Conservation (phyloP, 92 coral and sea anemone species). For the Porites rus region DNA sequence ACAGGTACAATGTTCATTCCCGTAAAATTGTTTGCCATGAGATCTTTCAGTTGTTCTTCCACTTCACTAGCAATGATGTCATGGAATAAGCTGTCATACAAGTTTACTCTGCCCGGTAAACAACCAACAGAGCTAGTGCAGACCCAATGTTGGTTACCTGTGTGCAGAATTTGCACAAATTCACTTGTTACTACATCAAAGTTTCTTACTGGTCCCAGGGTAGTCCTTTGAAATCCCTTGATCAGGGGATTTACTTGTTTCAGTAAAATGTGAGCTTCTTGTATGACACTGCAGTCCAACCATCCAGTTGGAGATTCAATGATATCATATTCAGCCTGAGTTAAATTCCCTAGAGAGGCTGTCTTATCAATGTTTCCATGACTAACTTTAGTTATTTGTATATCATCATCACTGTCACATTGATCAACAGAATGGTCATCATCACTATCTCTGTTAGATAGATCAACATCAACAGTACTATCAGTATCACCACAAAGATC, state of each 20-base stretch:
- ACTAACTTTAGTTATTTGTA: not conserved
- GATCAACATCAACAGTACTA: slow-evolving; percentile 1
- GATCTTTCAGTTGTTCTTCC: too few relatives aligned
- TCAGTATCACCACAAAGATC: not conserved
- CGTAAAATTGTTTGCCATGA: slow-evolving; percentile 28
- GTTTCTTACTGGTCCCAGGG: not conserved
- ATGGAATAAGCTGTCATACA: slow-evolving; percentile 7
- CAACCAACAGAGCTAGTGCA: slow-evolving; percentile 17
- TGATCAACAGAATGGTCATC: too few relatives aligned
- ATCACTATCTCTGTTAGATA: not conserved
- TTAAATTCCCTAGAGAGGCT: not conserved
- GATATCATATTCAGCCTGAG: not conserved
- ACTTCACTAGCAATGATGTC: too few relatives aligned
- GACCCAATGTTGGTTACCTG: slow-evolving; percentile 14
- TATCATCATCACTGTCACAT: not conserved
- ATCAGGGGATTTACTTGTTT: not conserved
- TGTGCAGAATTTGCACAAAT: not conserved
- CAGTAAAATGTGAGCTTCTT: not conserved
- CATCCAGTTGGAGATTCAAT: not conserved
- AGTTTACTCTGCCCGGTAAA: slow-evolving; percentile 14
- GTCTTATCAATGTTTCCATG: slow-evolving; percentile 10
- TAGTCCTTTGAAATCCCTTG: too few relatives aligned
- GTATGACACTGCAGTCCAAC: not conserved
- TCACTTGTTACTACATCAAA: not conserved
- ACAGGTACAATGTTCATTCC: too few relatives aligned